Evolutionary conservation across 23 tunicate species (phyloP), one percentile per base, ranked within the genome.

Genomic region (Ciona savignyi): DNA sequence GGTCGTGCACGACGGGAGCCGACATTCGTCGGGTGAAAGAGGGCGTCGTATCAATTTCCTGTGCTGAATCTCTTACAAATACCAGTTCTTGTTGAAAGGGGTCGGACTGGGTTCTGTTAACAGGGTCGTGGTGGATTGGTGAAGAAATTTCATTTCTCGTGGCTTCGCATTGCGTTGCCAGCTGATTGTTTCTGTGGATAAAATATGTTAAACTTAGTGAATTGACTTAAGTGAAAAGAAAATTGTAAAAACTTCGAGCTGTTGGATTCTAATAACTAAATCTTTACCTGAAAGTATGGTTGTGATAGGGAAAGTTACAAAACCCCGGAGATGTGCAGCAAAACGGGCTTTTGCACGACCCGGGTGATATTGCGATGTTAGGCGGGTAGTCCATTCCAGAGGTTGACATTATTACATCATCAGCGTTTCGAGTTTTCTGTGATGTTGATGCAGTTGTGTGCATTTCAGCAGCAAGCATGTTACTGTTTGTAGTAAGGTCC

Each of bases 291-390:
- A 35, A 62, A 29, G 71, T 88, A 74, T 70, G 77, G 51, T 84
- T 90, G 74, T 90, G 97, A 49, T 72, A 90, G 6, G 97, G 97
- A 70, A 90, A 90, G 70, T 90, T 90, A 72, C 97, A 90, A 79
- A 60, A 90, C 30, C 97, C 97, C 19, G 97, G 97, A 9, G 97
- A 90, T 3, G 97, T 90, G 33, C 97, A 90, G 35, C 86, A 83
- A 74, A 67, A 90, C 24, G 97, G 90, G 51, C 97, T 90, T 51
- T 90, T 90, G 70, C 97, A 90, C 25, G 97, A 90, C 27, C 97
- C 97, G 0, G 97, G 97, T 0, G 97, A 90, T 32, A 90, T 90
- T 32, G 97, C 97, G 34, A 90, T 81, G 35, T 90, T 90, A 15
- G 97, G 97, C 3, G 97, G 97, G 78, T 74, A 90, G 32, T 84